Conservation (phyloP, 2,113 vertebrate species). For the Machaerirhynchus nigripectus region DNA sequence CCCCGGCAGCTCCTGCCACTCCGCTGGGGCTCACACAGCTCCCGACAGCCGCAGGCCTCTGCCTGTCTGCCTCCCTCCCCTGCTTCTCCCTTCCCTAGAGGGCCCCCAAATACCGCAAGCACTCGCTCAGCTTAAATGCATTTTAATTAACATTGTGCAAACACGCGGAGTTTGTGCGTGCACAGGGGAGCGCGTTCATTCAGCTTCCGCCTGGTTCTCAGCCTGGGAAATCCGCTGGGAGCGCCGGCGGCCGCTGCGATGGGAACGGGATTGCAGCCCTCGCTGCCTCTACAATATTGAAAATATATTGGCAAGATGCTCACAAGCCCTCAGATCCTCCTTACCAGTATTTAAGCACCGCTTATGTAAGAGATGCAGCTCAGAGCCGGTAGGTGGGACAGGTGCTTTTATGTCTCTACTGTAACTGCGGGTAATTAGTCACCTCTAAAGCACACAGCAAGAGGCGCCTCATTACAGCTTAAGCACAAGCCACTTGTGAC, state of each 20-base stretch:
- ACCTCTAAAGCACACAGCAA: not conserved
- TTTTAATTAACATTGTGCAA: constrained; percentile 70
- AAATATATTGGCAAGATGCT: not conserved
- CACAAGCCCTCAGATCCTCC: not conserved
- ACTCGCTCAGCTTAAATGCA: constrained; percentile 57
- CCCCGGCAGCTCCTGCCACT: constrained; percentile 19
- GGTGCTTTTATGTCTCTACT: not conserved
- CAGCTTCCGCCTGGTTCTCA: not conserved
- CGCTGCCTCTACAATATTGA: not conserved
- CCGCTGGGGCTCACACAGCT: not conserved
- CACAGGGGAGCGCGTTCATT: not conserved
- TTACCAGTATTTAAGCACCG: not conserved
- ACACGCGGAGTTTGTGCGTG: not conserved
- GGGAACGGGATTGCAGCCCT: not conserved
- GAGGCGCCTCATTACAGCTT: not conserved
- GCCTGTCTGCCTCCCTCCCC: not conserved
- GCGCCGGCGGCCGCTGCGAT: accelerated
- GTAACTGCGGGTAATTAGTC: not conserved
- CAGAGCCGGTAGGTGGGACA: not conserved
- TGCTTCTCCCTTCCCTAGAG: constrained; percentile 8
- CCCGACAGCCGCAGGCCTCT: not conserved
- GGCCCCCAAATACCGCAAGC: constrained; percentile 4
- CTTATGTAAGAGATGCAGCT: not conserved
- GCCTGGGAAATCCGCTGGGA: not conserved
- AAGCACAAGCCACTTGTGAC: not conserved